phyloP scores from a whole-genome alignment of 2,888 invertebrate genomes.

The Leptinotarsa tumamoca region DNA sequence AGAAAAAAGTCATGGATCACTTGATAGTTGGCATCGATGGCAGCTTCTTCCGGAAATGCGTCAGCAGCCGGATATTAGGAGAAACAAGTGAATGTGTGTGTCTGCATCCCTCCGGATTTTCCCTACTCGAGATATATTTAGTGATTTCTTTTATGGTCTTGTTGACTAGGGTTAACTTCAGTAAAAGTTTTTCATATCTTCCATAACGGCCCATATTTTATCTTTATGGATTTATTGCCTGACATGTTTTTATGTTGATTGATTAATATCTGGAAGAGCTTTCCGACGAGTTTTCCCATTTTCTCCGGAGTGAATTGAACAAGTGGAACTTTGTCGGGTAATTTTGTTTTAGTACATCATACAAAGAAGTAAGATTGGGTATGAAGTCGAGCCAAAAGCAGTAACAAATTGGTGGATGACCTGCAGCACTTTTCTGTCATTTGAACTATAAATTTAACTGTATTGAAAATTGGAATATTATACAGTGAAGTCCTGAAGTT shows the following conservation, averaged over 20 bases:
- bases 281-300: conserved; percentile 18
- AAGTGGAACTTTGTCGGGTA: conserved; percentile 18
- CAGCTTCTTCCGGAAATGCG: conserved; percentile 54
- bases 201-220: conserved; percentile 47
- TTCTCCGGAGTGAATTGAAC: conserved; percentile 17
- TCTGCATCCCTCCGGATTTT: conserved; percentile 33
- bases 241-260: conserved; percentile 44
- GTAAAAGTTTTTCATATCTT: conserved; percentile 48
- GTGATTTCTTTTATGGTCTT: conserved; percentile 55
- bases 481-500: too few species aligned
- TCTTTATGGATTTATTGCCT: conserved; percentile 48
- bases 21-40: conserved; percentile 42
- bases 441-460: too few species aligned
- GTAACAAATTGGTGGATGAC: too few species aligned
- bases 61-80: conserved; percentile 54
- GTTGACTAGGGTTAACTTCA: conserved; percentile 52
- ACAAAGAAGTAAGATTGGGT: background rate
- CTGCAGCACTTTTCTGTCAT: too few species aligned
- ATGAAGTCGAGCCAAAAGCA: background rate
- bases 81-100: conserved; percentile 48
- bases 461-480: too few species aligned
- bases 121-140: conserved; percentile 48
- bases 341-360: conserved; percentile 13
- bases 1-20: conserved; percentile 50
- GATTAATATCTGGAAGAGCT: conserved; percentile 36